Percentiles rank a stretch among this genome's conserved stretches.
phyloP scores from a whole-genome alignment of 2,888 invertebrate genomes.

The Marasmarcha lunaedactyla region DNA sequence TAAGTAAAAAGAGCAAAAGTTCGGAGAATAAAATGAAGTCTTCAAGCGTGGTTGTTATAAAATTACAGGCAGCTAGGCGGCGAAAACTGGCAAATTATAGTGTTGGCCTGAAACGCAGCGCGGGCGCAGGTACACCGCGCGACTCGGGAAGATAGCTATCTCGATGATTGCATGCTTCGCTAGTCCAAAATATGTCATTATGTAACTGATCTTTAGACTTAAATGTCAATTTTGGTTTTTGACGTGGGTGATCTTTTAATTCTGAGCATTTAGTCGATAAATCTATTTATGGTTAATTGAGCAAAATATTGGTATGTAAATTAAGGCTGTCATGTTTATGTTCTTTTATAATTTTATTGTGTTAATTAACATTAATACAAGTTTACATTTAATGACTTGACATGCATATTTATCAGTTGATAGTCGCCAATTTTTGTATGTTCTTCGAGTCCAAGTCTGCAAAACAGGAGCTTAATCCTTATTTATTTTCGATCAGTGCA shows the following conservation, averaged over 20 bases:
- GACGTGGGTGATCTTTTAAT: too few relatives aligned
- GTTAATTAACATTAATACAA: too few relatives aligned
- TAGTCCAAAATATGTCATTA: conserved; percentile 28
- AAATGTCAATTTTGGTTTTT: neutral
- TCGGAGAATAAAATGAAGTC: conserved; percentile 35
- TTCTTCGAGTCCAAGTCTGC: too few relatives aligned
- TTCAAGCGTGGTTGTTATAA: conserved; percentile 47
- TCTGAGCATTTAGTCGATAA: too few relatives aligned
- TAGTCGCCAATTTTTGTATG: too few relatives aligned
- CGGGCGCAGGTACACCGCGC: conserved; percentile 37
- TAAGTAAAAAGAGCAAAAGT: neutral
- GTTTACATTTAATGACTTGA: too few relatives aligned
- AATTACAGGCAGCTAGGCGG: conserved; percentile 59
- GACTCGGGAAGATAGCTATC: conserved; percentile 42
- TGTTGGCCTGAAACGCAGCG: conserved; percentile 22
- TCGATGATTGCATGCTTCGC: conserved; percentile 35
- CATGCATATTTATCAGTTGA: too few relatives aligned
- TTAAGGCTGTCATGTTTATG: too few relatives aligned
- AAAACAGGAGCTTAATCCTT: neutral
- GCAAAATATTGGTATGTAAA: too few relatives aligned
- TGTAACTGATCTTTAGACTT: conserved; percentile 21
- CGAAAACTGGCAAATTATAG: conserved; percentile 63
- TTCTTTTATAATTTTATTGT: too few relatives aligned
- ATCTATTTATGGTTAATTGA: too few relatives aligned
- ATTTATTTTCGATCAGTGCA: conserved; percentile 4